Evolutionary conservation across 1,140 invertebrate genomes (phyloP).

Genomic region (Plectrocnemia conspersa): DNA sequence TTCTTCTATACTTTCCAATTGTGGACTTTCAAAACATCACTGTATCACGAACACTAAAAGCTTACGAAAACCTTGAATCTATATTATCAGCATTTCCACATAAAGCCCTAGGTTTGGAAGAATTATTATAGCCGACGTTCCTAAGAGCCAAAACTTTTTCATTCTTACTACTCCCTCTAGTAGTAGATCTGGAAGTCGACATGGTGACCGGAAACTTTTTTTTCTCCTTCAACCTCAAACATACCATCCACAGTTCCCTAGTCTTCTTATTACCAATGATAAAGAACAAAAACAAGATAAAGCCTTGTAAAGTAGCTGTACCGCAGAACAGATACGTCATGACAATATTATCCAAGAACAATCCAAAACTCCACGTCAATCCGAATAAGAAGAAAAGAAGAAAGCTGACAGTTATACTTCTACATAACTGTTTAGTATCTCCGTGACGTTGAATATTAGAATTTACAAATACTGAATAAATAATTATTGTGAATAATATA

Average conservation of each 20-base stretch:
- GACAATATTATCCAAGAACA: constrained; percentile 43
- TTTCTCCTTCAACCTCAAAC: constrained; percentile 46
- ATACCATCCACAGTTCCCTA: constrained; percentile 49
- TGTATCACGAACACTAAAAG: background rate
- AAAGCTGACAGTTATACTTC: constrained; percentile 48
- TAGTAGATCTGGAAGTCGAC: constrained; percentile 43
- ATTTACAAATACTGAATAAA: constrained; percentile 49
- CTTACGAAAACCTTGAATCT: constrained; percentile 29
- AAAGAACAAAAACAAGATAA: constrained; percentile 52
- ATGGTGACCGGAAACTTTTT: constrained; percentile 47
- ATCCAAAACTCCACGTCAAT: constrained; percentile 50
- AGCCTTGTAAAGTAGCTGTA: constrained; percentile 50
- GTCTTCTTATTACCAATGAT: constrained; percentile 52
- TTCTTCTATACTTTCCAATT: background rate
- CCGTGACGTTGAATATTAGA: constrained; percentile 47
- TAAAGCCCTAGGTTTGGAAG: constrained; percentile 32
- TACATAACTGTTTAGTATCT: constrained; percentile 44
- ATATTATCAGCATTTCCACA: constrained; percentile 25
- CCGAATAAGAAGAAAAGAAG: constrained; percentile 51
- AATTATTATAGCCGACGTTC: constrained; percentile 45
- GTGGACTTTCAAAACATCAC: background rate
- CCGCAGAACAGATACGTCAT: constrained; percentile 51
- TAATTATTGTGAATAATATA: constrained; percentile 48
- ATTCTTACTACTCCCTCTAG: constrained; percentile 34
- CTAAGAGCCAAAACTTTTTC: constrained; percentile 31